Conservation (phyloP, 2,113 vertebrate genomes). For the Cyprinodon variegatus region DNA sequence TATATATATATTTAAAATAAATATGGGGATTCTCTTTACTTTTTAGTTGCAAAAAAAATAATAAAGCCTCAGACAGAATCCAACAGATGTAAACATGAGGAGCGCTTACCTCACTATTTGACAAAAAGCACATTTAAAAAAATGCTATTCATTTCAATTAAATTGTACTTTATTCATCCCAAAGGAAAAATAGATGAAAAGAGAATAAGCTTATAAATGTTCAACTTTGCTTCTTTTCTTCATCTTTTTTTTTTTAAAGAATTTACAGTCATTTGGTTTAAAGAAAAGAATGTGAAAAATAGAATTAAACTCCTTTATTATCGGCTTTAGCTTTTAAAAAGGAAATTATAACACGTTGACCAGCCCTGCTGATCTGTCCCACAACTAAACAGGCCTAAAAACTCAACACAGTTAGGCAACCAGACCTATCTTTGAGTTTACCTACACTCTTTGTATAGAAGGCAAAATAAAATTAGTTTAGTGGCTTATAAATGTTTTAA, state of each 20-base stretch:
- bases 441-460: not conserved
- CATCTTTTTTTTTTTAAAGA: not conserved
- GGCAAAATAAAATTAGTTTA: not conserved
- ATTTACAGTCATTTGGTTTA: not conserved
- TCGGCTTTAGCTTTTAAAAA: not conserved
- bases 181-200: not conserved
- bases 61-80: no score
- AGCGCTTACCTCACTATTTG: no score
- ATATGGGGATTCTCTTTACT: no score
- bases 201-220: not conserved
- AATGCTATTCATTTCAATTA: no score
- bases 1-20: no score
- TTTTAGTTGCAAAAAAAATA: no score
- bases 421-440: not conserved
- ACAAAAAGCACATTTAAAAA: no score
- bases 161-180: no score
- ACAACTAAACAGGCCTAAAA: not conserved
- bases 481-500: no score
- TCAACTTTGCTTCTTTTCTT: no score
- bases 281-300: not conserved
- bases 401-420: not conserved
- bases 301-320: not conserved
- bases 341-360: not conserved
- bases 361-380: not conserved
- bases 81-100: no score